Base-by-base conservation (phyloP, 2,888 invertebrate species). In the Sclerodermus sp. region DNA sequence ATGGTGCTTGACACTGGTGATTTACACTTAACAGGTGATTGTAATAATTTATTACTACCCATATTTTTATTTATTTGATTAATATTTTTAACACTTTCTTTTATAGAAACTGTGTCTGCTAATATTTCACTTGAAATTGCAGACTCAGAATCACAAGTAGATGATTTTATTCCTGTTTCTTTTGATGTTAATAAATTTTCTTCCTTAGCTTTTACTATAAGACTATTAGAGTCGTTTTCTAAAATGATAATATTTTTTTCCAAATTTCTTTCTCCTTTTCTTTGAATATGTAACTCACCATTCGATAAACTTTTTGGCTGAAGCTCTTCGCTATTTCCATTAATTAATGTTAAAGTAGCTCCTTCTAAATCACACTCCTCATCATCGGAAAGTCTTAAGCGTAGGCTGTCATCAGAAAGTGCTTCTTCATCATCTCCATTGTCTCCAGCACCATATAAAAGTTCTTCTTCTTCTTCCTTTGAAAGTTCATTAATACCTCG, bases 381-480 rank as follows among this genome's bases (percentile, higher is more conserved):
- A 46, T 73, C 77, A 49, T 76, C 78, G 2, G 78, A 76, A n/a
- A 77, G 51, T 60, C 68, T 70, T 53, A 78, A 68, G 42, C 70
- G 72, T 44, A 77, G 68, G 55, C 70, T 74, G 49, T 72, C 74
- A 49, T 73, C 73, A 1, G 68, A 73, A 9, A 68, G 46, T 32
- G 63, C 59, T 49, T 73, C 76, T 40, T 74, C 73, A 50, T 74
- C 75, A 41, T 69, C 67, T 34, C 66, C 68, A 51, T 64, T 67
- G 50, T 57, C 62, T 34, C 55, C 64, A 15, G 40, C 38, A 23
- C 58, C 53, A 53, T 64, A 70, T 50, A 74, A 67, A 30, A 72
- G 58, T 43, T 71, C 70, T 15, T 71, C 68, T 50, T 70, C 70
- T 51, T 66, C 66, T 47, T 73, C 66, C 51, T 66, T 69, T 13